These are phyloP conservation scores for Ectobius pallidus DNA, from an alignment of 2,888 invertebrate species.

Conservation along the genomic window DNA sequence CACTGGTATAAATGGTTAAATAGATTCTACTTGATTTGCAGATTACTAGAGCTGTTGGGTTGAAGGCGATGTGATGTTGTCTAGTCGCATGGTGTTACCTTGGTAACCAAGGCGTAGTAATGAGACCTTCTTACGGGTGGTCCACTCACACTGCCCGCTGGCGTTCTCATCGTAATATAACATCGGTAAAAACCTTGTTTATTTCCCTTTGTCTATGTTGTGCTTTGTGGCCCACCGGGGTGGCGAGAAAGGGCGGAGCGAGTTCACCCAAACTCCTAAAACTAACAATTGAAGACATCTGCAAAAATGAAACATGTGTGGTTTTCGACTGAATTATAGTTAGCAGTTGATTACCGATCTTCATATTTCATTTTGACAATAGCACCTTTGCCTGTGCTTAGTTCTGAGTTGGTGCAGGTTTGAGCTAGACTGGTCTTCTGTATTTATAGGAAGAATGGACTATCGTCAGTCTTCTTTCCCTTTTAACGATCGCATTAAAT, in stretches of 20 bases:
- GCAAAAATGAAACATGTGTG: no score
- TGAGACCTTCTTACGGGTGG: conserved; percentile 34
- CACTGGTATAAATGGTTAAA: neutral
- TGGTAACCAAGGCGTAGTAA: conserved; percentile 28
- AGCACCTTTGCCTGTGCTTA: no score
- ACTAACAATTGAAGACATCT: conserved; percentile 25
- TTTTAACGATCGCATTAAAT: no score
- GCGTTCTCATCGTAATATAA: conserved; percentile 17
- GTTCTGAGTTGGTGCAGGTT: no score
- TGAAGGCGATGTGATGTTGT: neutral
- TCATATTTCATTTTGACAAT: no score
- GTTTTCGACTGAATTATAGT: no score
- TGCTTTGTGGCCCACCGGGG: conserved; percentile 25
- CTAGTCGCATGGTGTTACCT: conserved; percentile 30
- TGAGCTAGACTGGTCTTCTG: no score
- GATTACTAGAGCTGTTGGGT: neutral
- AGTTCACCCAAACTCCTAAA: conserved; percentile 21
- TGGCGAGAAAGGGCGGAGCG: conserved; percentile 29
- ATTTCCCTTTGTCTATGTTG: conserved; percentile 38
- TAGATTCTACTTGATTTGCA: conserved; percentile 1
- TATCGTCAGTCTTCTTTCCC: no score
- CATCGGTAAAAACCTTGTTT: conserved; percentile 38
- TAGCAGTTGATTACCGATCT: no score
- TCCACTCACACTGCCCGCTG: conserved; percentile 15
- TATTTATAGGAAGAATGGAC: no score